These are phyloP conservation scores for Ligdia adustata DNA, from an alignment of 2,888 invertebrate genomes.

Conservation along the genomic window DNA sequence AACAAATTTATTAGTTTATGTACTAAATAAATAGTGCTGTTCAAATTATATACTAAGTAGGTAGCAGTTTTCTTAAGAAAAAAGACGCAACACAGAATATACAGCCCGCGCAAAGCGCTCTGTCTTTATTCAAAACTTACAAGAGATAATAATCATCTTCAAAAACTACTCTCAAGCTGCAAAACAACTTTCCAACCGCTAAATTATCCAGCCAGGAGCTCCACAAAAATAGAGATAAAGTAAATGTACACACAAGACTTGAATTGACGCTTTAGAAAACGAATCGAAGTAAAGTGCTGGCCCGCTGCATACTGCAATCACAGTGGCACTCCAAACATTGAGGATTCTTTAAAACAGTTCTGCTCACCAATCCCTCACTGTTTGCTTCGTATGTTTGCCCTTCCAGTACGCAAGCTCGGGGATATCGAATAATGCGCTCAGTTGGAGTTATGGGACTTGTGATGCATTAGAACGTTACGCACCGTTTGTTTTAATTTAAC, in stretches of 20 bases:
- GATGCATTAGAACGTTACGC: conserved; percentile 5
- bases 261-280: conserved; percentile 34
- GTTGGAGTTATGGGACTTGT: conserved; percentile 5
- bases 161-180: too few relatives aligned
- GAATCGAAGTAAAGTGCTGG: conserved; percentile 41
- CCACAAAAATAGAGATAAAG: conserved; percentile 17
- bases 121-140: too few relatives aligned
- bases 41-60: too few relatives aligned
- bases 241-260: conserved; percentile 33
- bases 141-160: too few relatives aligned
- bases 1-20: too few relatives aligned
- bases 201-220: conserved; percentile 5
- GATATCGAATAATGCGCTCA: conserved; percentile 4
- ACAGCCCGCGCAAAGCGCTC: too few relatives aligned
- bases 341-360: conserved; percentile 48
- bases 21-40: too few relatives aligned
- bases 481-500: neutral
- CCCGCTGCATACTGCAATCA: conserved; percentile 47
- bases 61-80: too few relatives aligned
- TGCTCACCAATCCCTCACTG: conserved; percentile 35
- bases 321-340: conserved; percentile 46
- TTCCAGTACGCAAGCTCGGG: conserved; percentile 16
- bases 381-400: conserved; percentile 20
- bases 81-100: too few relatives aligned
- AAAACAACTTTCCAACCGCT: conserved; percentile 1